A percentile compares a stretch with the other conserved stretches of the same genome.
These are phyloP conservation scores for Callionymus lyra DNA, from an alignment of 2,113 vertebrate genomes.

Conservation along the genomic window DNA sequence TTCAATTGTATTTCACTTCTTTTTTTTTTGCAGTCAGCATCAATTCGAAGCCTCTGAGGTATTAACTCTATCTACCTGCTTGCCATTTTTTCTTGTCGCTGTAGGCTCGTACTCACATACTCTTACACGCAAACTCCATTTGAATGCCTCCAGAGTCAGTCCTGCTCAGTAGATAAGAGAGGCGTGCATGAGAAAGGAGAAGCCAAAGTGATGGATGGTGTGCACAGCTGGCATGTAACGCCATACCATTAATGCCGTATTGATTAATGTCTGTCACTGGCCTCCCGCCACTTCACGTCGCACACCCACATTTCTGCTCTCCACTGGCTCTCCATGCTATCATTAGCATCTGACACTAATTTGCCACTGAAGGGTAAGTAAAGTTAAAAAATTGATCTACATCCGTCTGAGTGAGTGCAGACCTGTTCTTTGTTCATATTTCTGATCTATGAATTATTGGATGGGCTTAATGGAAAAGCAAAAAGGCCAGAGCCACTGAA, in stretches of 20 bases:
- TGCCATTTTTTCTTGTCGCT: slow-evolving; percentile 34
- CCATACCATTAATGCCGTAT: slow-evolving; percentile 43
- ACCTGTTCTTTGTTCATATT: too few species aligned
- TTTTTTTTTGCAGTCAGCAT: slow-evolving; percentile 39
- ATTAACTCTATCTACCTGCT: slow-evolving; percentile 54
- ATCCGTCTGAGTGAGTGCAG: neutral
- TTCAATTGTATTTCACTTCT: slow-evolving; percentile 48
- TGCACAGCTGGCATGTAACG: slow-evolving; percentile 28
- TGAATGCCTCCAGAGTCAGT: slow-evolving; percentile 28
- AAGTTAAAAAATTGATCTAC: slow-evolving; percentile 28
- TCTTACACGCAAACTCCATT: slow-evolving; percentile 13
- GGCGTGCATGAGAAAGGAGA: slow-evolving; percentile 20
- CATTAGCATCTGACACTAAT: slow-evolving; percentile 29
- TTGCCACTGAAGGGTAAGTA: slow-evolving; percentile 9
- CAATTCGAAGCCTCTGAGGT: slow-evolving; percentile 42
- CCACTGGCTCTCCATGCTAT: slow-evolving; percentile 4
- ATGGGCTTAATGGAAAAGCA: too few species aligned
- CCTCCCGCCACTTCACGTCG: slow-evolving; percentile 17
- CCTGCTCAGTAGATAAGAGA: slow-evolving; percentile 34
- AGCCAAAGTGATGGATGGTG: slow-evolving; percentile 51
- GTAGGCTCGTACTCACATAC: slow-evolving; percentile 9
- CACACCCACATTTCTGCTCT: slow-evolving; percentile 3
- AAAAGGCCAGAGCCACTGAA: too few species aligned
- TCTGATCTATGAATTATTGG: too few species aligned
- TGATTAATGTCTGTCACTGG: slow-evolving; percentile 49